Percentiles rank a stretch among this genome's conserved stretches.
Evolutionary conservation across 2,888 invertebrate species (phyloP).

Genomic region (Dicranocentrus wangi): DNA sequence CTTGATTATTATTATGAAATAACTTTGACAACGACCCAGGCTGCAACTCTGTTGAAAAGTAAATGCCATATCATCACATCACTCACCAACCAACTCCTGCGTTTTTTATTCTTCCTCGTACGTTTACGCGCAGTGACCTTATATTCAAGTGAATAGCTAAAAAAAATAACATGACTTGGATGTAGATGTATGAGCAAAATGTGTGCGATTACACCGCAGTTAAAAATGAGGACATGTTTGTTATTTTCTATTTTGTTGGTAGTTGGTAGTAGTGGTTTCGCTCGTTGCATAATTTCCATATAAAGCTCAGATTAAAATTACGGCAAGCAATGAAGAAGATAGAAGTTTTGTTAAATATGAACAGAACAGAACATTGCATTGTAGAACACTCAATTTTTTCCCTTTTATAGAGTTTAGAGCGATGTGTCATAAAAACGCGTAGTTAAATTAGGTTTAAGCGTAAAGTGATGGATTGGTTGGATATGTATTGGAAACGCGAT

Average conservation of each 20-base stretch:
- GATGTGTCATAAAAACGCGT: too few species aligned
- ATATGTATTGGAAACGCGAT: too few species aligned
- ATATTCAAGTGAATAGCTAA: constrained; percentile 30
- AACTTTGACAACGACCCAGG: constrained; percentile 62
- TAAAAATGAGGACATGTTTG: constrained; percentile 52
- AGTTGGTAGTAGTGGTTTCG: constrained; percentile 28
- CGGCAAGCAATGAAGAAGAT: too few species aligned
- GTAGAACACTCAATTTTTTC: too few species aligned
- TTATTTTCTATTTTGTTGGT: constrained; percentile 15
- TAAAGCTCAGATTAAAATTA: constrained; percentile 34
- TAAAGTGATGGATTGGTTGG: too few species aligned
- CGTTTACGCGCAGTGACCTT: constrained; percentile 48
- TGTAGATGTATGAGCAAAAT: not conserved
- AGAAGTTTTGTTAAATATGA: too few species aligned
- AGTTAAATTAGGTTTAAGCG: too few species aligned
- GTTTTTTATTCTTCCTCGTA: constrained; percentile 53
- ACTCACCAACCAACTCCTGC: too few species aligned
- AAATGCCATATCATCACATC: too few species aligned
- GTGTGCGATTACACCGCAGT: constrained; percentile 5
- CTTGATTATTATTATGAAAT: constrained; percentile 53
- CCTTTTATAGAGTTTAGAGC: too few species aligned
- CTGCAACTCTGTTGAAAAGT: constrained; percentile 10
- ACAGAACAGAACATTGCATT: too few species aligned
- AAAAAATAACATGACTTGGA: too few species aligned
- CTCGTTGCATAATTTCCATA: constrained; percentile 52